Percentiles rank a stretch among this genome's conserved stretches.
phyloP scores from a whole-genome alignment of 2,888 invertebrate species.

The Timema podura region DNA sequence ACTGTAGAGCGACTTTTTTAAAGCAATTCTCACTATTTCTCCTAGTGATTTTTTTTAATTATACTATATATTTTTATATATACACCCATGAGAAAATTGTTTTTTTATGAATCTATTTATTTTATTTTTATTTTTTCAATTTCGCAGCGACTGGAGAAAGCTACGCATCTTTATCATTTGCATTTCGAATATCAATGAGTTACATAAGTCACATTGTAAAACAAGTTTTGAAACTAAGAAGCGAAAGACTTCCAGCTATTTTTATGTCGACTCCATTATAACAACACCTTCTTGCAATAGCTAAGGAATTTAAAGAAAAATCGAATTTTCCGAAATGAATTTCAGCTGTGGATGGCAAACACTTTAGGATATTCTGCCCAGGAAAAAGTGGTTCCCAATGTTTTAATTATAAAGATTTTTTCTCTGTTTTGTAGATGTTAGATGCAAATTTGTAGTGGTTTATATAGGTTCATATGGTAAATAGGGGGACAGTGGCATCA shows the following conservation, averaged over 20 bases:
- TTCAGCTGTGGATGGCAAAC: no score
- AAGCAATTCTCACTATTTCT: no score
- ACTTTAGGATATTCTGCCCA: no score
- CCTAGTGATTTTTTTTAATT: no score
- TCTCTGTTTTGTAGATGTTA: neutral
- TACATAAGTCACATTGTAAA: constrained; percentile 1
- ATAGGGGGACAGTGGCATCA: neutral
- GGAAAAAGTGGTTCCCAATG: no score
- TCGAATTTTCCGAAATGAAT: no score
- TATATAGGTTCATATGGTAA: no score
- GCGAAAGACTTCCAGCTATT: neutral
- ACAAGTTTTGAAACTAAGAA: neutral
- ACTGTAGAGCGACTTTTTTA: neutral
- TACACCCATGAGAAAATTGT: no score
- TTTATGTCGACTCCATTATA: neutral
- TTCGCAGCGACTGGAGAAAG: neutral
- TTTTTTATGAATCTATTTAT: neutral
- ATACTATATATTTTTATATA: no score
- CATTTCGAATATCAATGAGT: neutral
- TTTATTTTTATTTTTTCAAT: neutral
- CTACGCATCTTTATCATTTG: neutral
- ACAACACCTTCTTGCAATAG: constrained; percentile 1
- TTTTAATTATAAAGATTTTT: no score
- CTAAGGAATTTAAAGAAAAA: no score
- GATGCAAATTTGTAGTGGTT: no score